Evolutionary conservation across 2,797 vertebrate species (phyloP).

Genomic region (Dryobates pubescens): DNA sequence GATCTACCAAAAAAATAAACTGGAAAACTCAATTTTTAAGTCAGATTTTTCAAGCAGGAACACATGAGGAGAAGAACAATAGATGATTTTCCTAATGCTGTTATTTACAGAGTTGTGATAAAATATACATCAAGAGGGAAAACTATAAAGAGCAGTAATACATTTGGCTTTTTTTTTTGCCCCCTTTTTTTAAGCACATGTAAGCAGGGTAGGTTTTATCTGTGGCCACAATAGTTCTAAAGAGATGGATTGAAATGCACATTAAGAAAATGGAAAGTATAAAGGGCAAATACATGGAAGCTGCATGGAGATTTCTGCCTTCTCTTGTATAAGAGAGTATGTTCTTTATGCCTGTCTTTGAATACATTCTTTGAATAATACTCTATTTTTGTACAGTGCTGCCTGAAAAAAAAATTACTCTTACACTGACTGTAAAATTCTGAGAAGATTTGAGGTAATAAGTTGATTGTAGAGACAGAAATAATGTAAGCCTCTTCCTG

Average conservation of each 20-base stretch:
- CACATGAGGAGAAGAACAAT: constrained; percentile 48
- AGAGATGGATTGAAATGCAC: neutral
- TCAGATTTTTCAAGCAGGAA: constrained; percentile 64
- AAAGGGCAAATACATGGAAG: neutral
- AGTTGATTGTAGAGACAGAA: neutral
- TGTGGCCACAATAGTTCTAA: neutral
- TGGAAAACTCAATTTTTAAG: constrained; percentile 75
- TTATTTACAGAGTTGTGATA: constrained; percentile 50
- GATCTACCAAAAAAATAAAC: constrained; percentile 62
- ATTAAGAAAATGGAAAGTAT: neutral
- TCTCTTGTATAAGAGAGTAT: neutral
- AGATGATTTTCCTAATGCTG: constrained; percentile 36
- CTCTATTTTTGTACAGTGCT: neutral
- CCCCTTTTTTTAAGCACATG: neutral
- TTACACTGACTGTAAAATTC: neutral
- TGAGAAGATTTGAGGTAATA: neutral
- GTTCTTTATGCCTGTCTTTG: neutral
- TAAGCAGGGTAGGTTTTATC: neutral
- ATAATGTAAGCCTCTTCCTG: neutral
- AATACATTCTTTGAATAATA: neutral
- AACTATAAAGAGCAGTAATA: neutral
- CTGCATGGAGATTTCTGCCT: rapidly evolving
- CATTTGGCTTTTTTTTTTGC: neutral
- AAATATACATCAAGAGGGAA: constrained; percentile 28
- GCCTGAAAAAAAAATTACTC: neutral